Conservation (phyloP, 2,797 vertebrate genomes). For the Phylloscopus collybita region DNA sequence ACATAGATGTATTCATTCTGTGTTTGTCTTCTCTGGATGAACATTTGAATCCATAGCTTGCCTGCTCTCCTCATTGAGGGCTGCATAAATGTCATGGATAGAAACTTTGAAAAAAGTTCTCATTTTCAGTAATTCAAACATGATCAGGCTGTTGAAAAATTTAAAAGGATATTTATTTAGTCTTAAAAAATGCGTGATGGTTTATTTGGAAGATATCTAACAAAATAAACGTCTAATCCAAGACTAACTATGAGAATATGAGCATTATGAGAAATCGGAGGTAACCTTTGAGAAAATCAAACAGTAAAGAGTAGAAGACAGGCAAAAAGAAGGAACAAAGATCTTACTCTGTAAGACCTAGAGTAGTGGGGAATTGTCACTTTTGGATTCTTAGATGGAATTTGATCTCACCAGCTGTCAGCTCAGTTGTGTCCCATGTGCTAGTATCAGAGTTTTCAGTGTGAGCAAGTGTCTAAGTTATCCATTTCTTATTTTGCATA, state of each 20-base stretch:
- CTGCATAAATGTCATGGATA: neutral
- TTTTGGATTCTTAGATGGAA: neutral
- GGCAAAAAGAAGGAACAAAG: neutral
- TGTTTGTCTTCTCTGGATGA: neutral
- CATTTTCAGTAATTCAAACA: neutral
- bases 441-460: neutral
- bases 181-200: neutral
- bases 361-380: neutral
- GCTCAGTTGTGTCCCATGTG: neutral
- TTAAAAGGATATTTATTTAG: neutral
- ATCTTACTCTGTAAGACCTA: neutral
- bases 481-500: neutral
- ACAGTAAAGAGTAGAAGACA: neutral
- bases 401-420: neutral
- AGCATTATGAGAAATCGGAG: neutral
- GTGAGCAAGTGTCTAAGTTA: neutral
- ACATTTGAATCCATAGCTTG: neutral
- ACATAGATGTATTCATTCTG: neutral
- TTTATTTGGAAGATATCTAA: constrained; percentile 8
- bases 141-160: neutral
- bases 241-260: neutral
- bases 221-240: neutral
- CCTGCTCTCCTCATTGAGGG: neutral
- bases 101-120: neutral
- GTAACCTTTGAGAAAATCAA: neutral